phyloP scores from a whole-genome alignment of 2,797 vertebrate genomes.

The Gila robusta region DNA sequence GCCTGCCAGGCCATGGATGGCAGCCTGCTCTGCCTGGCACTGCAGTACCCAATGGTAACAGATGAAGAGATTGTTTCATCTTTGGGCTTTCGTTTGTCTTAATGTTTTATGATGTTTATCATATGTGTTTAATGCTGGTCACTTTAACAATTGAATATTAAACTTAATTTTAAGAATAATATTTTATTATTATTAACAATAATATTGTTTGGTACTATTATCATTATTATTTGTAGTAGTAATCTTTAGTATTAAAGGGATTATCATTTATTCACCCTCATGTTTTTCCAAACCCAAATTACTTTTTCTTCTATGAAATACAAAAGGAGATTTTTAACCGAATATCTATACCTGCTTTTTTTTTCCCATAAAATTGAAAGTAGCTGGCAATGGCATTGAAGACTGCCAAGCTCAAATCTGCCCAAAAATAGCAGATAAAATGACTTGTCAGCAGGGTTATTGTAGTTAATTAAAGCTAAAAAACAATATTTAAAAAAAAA shows the following conservation, averaged over 20 bases:
- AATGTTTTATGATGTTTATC: background rate
- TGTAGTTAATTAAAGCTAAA: background rate
- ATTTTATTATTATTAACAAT: background rate
- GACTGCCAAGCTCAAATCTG: background rate
- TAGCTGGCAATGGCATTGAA: background rate
- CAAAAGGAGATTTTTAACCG: background rate
- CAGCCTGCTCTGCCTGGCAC: conserved; percentile 92
- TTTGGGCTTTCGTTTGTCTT: background rate
- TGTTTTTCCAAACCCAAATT: background rate
- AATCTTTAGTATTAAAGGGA: too few species aligned
- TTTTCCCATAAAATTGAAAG: background rate
- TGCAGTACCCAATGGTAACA: conserved; percentile 86
- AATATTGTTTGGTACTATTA: background rate
- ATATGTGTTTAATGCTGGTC: background rate
- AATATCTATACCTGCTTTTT: background rate
- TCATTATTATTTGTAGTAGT: background rate
- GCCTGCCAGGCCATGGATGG: conserved; percentile 93
- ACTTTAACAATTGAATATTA: background rate
- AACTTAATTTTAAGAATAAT: background rate
- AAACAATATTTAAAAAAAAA: background rate
- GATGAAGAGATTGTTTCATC: background rate
- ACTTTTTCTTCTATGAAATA: background rate
- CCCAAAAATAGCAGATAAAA: background rate
- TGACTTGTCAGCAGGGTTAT: background rate
- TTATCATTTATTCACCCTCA: background rate